Evolutionary conservation across 1,140 invertebrate genomes (phyloP).

Genomic region (Nasonia longicornis): DNA sequence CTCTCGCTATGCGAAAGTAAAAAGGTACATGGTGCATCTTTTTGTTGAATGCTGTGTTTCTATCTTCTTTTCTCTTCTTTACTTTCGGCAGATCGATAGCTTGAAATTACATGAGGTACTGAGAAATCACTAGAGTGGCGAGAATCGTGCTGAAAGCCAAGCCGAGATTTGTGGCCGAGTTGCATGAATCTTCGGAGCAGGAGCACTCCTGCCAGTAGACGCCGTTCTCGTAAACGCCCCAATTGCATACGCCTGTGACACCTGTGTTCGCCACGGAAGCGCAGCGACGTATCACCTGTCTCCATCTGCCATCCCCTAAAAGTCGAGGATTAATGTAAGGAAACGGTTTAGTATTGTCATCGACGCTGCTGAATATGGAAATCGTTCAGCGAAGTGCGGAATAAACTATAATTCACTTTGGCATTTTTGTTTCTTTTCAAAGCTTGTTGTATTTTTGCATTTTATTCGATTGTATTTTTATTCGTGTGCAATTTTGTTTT

Average conservation of each 20-base stretch:
- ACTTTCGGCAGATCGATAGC: background rate
- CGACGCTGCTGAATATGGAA: too few species aligned
- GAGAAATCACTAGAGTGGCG: background rate
- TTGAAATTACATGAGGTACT: conserved; percentile 18
- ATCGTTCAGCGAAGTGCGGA: too few species aligned
- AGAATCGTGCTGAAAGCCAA: conserved; percentile 35
- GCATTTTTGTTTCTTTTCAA: too few species aligned
- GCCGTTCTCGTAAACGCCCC: conserved; percentile 92
- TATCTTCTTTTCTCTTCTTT: background rate
- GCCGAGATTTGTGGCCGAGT: conserved; percentile 64
- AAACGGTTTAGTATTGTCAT: too few species aligned
- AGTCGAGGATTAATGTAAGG: background rate
- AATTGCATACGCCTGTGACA: conserved; percentile 92
- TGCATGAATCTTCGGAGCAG: conserved; percentile 89
- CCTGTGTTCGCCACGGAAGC: conserved; percentile 90
- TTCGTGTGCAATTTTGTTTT: too few species aligned
- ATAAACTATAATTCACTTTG: too few species aligned
- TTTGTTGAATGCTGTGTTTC: background rate
- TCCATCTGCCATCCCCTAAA: conserved; percentile 91
- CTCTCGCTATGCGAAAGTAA: background rate
- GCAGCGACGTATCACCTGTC: conserved; percentile 90
- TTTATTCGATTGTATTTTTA: too few species aligned
- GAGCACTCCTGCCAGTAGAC: conserved; percentile 97
- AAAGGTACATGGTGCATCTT: background rate
- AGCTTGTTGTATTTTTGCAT: too few species aligned